Evolutionary conservation across 2,797 vertebrate genomes (phyloP), one percentile per base, ranked within the genome.

Genomic region (Liasis olivaceus): DNA sequence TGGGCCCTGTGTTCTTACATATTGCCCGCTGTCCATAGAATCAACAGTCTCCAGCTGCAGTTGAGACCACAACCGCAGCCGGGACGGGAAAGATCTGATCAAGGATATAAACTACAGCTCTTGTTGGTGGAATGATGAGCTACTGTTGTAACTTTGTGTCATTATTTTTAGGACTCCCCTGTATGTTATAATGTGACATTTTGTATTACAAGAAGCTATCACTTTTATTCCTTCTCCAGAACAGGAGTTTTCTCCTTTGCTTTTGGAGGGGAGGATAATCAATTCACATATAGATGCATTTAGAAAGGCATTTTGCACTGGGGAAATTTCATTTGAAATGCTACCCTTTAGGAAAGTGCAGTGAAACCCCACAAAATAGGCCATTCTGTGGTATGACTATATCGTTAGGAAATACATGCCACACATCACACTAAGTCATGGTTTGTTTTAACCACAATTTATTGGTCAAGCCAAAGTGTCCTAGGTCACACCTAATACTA

Each of bases 221-320:
- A 11, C 26, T 2, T 42, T 62, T 93, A 86, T 93, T 93, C 93
- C 89, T 8, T 64, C 60, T 91, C 3, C n/a, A 72, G 95, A 94
- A 90, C 20, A 1, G 91, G 87, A 0, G 14, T 85, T 0, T 94
- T 95, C 93, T 93, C 54, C 54, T 28, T 42, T 11, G 91, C 90
- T 94, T 54, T 94, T 94, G 64, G 92, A 94, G 17, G 72, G 36
- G 17, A 93, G 20, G 90, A 93, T 88, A 54, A 92, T 94, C 69
- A 91, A 85, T 94, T 96, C 95, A 93, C 77, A 54, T 91, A 91
- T 15, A 94, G 60, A 94, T 90, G 51, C 90, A 42, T 66, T 92
- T 89, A 92, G 5, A 0, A 12, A 88, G 26, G 93, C 94, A 92
- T 94, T 93, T 94, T 69, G 64, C 81, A 91, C 22, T 91, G 36